Conservation (phyloP, 2,888 invertebrate species). For the Brachypterus glaber region DNA sequence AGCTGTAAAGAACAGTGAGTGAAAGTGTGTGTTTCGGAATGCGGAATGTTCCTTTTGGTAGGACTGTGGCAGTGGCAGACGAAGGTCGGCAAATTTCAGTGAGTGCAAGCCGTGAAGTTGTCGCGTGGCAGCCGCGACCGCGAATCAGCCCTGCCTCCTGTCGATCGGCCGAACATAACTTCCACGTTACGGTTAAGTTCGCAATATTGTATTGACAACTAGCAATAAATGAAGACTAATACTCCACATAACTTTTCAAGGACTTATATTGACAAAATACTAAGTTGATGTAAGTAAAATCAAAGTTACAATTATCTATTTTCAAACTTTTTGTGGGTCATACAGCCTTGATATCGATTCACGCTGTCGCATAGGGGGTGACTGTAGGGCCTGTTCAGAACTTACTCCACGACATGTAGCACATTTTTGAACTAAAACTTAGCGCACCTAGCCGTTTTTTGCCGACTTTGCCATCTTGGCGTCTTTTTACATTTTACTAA, state of each 20-base stretch:
- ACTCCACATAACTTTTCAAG: conserved; percentile 39
- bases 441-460: conserved; percentile 28
- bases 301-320: conserved; percentile 22
- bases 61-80: too few species aligned
- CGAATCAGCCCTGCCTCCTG: too few species aligned
- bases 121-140: too few species aligned
- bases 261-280: conserved; percentile 38
- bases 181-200: background rate
- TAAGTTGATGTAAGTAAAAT: conserved; percentile 40
- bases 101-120: too few species aligned
- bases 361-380: conserved; percentile 40
- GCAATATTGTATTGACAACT: conserved; percentile 32
- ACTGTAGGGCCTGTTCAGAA: conserved; percentile 35
- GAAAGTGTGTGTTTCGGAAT: conserved; percentile 29
- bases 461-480: conserved; percentile 31
- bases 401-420: conserved; percentile 24
- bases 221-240: conserved; percentile 41
- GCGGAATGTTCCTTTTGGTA: conserved; percentile 27
- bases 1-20: conserved; percentile 9
- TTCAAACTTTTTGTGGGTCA: conserved; percentile 36
- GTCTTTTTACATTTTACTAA: conserved; percentile 27
- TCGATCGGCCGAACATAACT: too few species aligned
- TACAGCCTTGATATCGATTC: conserved; percentile 38
- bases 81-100: too few species aligned
- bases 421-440: conserved; percentile 29